phyloP scores from a whole-genome alignment of 2,797 vertebrate species.

The Tokudaia tokunoshimensis region DNA sequence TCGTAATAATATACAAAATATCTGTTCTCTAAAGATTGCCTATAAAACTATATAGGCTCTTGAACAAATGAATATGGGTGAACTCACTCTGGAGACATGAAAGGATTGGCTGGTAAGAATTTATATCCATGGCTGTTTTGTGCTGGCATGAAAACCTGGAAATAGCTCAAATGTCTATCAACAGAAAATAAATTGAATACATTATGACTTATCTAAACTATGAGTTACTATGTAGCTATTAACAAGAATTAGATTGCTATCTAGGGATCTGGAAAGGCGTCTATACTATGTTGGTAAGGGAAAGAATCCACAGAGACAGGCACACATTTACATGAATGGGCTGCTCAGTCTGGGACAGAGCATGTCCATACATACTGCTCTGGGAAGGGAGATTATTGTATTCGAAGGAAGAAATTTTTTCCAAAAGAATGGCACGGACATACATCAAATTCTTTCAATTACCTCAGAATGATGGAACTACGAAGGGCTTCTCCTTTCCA shows the following conservation, averaged over 20 bases:
- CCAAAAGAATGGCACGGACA: background rate
- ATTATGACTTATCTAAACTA: constrained; percentile 20
- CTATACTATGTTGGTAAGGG: background rate
- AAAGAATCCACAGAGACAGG: background rate
- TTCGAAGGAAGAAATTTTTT: background rate
- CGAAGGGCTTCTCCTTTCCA: background rate
- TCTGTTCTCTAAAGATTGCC: background rate
- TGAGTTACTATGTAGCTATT: background rate
- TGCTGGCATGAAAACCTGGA: constrained; percentile 1
- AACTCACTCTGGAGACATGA: constrained; percentile 4
- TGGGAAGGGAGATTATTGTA: background rate
- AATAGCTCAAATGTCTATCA: constrained; percentile 20
- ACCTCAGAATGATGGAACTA: background rate
- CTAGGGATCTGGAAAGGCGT: background rate
- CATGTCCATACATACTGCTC: fast-evolving
- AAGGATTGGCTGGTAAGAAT: background rate
- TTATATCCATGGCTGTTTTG: background rate
- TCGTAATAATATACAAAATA: constrained; percentile 1
- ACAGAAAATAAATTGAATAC: background rate
- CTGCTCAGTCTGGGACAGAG: background rate
- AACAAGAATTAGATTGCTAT: constrained; percentile 4
- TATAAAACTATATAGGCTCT: background rate
- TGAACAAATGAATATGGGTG: background rate
- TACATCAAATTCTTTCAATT: background rate
- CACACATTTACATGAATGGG: background rate